A percentile compares a stretch with the other conserved stretches of the same genome.
Evolutionary conservation across 2,113 vertebrate species (phyloP).

Genomic region (Fulica atra): DNA sequence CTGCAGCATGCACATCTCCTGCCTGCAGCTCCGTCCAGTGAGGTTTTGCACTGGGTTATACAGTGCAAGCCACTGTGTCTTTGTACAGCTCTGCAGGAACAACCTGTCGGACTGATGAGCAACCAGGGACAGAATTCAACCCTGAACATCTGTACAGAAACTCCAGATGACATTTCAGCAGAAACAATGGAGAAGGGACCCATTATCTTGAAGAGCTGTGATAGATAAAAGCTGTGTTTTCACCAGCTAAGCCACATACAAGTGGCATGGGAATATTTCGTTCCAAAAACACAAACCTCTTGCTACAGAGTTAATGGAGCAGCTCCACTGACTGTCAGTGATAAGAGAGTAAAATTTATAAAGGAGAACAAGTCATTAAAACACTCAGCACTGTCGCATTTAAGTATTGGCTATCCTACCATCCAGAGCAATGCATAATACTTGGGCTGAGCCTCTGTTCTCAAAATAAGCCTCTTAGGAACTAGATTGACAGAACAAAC

Average conservation of each 20-base stretch:
- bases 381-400: background rate
- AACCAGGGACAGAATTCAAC: background rate
- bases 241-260: slow-evolving; percentile 13
- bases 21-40: background rate
- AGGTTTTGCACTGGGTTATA: background rate
- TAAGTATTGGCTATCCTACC: background rate
- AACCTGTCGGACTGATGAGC: background rate
- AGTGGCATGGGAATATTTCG: background rate
- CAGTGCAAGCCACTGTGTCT: rapidly evolving
- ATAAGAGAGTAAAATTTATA: slow-evolving; percentile 29
- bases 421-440: background rate
- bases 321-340: slow-evolving; percentile 27
- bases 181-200: background rate
- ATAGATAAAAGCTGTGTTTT: slow-evolving; percentile 43
- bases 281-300: slow-evolving; percentile 11
- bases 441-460: background rate
- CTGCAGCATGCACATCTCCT: background rate
- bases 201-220: slow-evolving; percentile 3
- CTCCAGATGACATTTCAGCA: slow-evolving; percentile 9
- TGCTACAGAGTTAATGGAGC: background rate
- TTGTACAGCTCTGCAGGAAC: background rate
- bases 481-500: background rate
- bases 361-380: background rate
- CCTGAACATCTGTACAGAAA: background rate
- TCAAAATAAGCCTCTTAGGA: background rate